Percentiles rank a stretch among this genome's conserved stretches.
phyloP scores from a whole-genome alignment of 2,113 vertebrate genomes.

The Corapipo altera region DNA sequence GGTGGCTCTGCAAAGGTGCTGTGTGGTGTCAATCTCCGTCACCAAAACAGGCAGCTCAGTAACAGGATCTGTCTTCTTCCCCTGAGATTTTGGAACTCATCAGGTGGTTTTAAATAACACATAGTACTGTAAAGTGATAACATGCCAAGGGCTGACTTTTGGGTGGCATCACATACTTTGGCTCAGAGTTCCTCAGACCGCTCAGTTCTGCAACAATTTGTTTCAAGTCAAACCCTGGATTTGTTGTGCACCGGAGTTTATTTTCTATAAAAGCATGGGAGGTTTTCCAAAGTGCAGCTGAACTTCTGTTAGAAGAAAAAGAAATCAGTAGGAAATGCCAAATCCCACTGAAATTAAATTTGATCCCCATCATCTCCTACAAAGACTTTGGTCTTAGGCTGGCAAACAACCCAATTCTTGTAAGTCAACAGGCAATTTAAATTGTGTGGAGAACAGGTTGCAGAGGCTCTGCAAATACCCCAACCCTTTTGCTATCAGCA shows the following conservation, averaged over 20 bases:
- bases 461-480: background rate
- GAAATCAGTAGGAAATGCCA: background rate
- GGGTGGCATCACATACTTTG: background rate
- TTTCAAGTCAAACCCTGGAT: background rate
- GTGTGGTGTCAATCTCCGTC: accelerated
- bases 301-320: background rate
- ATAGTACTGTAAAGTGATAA: background rate
- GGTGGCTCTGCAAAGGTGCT: background rate
- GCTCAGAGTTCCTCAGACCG: accelerated
- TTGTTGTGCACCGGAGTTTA: background rate
- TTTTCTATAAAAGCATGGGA: background rate
- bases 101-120: background rate
- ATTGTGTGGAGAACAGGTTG: background rate
- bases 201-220: background rate
- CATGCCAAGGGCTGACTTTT: background rate
- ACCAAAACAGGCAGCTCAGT: background rate
- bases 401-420: background rate
- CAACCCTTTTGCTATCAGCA: background rate
- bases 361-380: background rate
- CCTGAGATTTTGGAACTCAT: background rate
- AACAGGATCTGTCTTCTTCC: background rate
- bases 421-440: background rate
- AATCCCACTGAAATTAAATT: background rate
- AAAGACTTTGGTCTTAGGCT: background rate
- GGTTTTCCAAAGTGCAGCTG: background rate